Evolutionary conservation across 2,888 invertebrate species (phyloP).

Genomic region (Craniophora ligustri): DNA sequence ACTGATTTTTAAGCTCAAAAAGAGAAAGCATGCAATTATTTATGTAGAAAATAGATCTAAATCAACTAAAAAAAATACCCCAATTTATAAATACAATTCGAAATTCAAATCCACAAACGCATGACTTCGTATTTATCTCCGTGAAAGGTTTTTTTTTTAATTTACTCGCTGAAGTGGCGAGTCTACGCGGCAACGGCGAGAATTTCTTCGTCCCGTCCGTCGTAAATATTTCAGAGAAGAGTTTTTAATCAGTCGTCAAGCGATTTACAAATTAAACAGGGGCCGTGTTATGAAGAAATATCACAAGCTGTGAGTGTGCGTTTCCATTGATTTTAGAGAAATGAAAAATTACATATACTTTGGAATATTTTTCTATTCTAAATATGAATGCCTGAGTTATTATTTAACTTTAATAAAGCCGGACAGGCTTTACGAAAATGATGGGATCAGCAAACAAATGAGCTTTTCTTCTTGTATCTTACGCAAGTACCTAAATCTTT

Average conservation of each 20-base stretch:
- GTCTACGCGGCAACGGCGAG: conserved; percentile 41
- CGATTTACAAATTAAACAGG: conserved; percentile 88
- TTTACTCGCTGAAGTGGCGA: conserved; percentile 53
- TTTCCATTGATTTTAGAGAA: conserved; percentile 65
- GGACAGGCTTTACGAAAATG: too few relatives aligned
- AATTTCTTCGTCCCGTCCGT: conserved; percentile 58
- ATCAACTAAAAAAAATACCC: conserved; percentile 15
- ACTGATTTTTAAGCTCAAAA: neutral
- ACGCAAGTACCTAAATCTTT: too few relatives aligned
- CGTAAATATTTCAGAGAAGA: conserved; percentile 85
- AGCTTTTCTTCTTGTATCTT: too few relatives aligned
- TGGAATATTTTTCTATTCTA: too few relatives aligned
- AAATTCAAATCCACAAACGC: conserved; percentile 36
- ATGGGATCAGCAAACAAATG: too few relatives aligned
- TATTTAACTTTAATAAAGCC: too few relatives aligned
- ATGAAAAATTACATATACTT: too few relatives aligned
- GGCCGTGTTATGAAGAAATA: conserved; percentile 87
- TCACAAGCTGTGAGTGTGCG: conserved; percentile 64
- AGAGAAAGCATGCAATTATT: too few relatives aligned
- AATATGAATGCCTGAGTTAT: too few relatives aligned
- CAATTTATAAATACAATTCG: conserved; percentile 19
- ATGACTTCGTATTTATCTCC: conserved; percentile 39
- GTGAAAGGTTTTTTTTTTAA: conserved; percentile 50
- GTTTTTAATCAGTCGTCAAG: conserved; percentile 88
- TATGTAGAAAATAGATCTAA: too few relatives aligned